These are phyloP conservation scores for Clangula hyemalis DNA, from an alignment of 2,797 vertebrate genomes.

Conservation along the genomic window DNA sequence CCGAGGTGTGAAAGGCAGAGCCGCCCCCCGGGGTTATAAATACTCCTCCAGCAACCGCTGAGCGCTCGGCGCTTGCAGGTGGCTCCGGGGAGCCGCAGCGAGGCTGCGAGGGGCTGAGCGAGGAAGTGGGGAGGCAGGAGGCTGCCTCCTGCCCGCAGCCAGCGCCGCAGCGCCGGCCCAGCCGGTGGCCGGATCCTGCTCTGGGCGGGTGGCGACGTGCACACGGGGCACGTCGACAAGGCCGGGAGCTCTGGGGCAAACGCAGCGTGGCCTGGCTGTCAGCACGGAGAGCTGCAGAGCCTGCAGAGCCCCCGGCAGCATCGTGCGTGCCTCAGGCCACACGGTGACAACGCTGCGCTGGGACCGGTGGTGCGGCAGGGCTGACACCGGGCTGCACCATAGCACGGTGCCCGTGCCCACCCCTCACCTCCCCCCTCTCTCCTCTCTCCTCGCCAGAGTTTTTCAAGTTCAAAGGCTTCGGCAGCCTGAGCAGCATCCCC, in stretches of 20 bases:
- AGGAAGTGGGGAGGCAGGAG: conserved; percentile 48
- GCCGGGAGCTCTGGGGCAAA: not conserved
- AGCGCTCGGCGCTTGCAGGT: not conserved
- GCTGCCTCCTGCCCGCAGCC: not conserved
- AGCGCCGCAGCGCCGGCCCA: rapidly evolving
- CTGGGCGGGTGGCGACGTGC: rapidly evolving
- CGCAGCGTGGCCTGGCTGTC: rapidly evolving
- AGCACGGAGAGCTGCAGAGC: not conserved
- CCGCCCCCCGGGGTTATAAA: not conserved
- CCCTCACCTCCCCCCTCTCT: not conserved
- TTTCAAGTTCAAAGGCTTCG: conserved; percentile 88
- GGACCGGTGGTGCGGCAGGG: not conserved
- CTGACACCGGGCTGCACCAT: not conserved
- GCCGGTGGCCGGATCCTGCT: not conserved
- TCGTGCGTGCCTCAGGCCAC: not conserved
- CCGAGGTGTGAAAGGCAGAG: conserved; percentile 35
- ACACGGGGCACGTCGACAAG: rapidly evolving
- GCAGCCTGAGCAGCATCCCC: conserved; percentile 87
- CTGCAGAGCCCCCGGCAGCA: not conserved
- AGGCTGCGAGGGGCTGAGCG: not conserved
- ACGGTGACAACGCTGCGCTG: not conserved
- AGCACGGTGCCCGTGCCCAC: not conserved
- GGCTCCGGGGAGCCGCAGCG: not conserved
- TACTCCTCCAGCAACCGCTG: rapidly evolving
- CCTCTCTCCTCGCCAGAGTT: conserved; percentile 76